These are phyloP conservation scores for Hyphantria cunea DNA, from an alignment of 1,140 invertebrate genomes.

Conservation along the genomic window DNA sequence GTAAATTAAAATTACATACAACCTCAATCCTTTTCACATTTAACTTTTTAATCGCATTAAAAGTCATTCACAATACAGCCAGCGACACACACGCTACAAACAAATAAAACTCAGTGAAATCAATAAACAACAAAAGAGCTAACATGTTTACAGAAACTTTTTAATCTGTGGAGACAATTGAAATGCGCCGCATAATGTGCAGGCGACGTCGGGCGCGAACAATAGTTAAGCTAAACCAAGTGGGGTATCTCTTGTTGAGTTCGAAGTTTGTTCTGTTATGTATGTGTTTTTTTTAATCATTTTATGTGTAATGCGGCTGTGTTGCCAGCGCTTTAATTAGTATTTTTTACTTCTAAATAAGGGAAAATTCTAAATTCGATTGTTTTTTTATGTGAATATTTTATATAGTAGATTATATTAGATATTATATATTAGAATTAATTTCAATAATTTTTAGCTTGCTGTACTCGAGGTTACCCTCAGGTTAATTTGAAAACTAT, in stretches of 20 bases:
- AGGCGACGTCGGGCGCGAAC: slow-evolving; percentile 19
- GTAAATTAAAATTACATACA: no score
- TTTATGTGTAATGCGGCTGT: neutral
- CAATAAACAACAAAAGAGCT: slow-evolving; percentile 22
- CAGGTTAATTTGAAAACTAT: no score
- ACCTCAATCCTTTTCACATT: no score
- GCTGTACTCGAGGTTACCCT: no score
- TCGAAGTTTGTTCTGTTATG: slow-evolving; percentile 11
- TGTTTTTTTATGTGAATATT: no score
- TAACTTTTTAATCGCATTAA: no score
- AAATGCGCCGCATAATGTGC: slow-evolving; percentile 27
- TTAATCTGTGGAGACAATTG: slow-evolving; percentile 30
- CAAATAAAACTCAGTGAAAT: slow-evolving; percentile 8
- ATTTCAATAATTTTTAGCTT: no score
- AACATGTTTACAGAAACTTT: slow-evolving; percentile 27
- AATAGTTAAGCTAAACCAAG: slow-evolving; percentile 28
- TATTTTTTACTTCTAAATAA: no score
- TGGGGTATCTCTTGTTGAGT: slow-evolving; percentile 23
- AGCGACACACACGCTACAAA: slow-evolving; percentile 2
- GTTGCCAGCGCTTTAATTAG: neutral
- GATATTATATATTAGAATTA: no score
- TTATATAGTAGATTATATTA: no score
- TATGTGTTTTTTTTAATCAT: slow-evolving; percentile 21
- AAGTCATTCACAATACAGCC: no score
- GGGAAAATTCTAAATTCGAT: no score